Evolutionary conservation across 2,888 invertebrate genomes (phyloP).

Genomic region (Tachina grossa): DNA sequence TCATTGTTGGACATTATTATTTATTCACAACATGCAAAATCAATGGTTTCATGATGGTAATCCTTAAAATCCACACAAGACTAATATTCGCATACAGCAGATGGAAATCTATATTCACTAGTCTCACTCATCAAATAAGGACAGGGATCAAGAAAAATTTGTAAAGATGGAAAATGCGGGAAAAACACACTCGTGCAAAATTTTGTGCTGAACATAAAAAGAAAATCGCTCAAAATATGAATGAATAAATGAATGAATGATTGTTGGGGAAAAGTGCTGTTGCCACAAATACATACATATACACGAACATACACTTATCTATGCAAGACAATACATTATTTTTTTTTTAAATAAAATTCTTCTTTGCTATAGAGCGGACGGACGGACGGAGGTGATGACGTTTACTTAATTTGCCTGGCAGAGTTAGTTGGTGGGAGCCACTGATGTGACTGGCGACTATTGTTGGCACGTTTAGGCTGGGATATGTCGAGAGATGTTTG

Average conservation of each 20-base stretch:
- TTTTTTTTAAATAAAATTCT: background rate
- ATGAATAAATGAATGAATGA: conserved; percentile 66
- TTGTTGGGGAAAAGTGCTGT: conserved; percentile 55
- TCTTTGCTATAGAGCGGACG: conserved; percentile 41
- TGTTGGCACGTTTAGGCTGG: conserved; percentile 2
- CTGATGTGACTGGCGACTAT: conserved; percentile 66
- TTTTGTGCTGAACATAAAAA: conserved; percentile 48
- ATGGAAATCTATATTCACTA: conserved; percentile 19
- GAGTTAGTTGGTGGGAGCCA: conserved; percentile 29
- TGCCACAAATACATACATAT: conserved; percentile 18
- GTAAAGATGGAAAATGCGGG: conserved; percentile 14
- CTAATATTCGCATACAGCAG: conserved; percentile 12
- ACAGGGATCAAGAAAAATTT: conserved; percentile 29
- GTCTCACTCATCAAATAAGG: conserved; percentile 25
- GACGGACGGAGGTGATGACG: conserved; percentile 78
- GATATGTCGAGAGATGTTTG: conserved; percentile 4
- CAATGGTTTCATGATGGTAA: conserved; percentile 75
- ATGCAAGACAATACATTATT: conserved; percentile 27
- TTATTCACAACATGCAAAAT: conserved; percentile 81
- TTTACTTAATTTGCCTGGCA: conserved; percentile 78
- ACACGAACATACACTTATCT: background rate
- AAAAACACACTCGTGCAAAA: conserved; percentile 48
- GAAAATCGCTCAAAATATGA: conserved; percentile 68
- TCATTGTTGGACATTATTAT: conserved; percentile 80
- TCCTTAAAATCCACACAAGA: conserved; percentile 53